Percentiles rank a stretch among this genome's conserved stretches.
phyloP scores from a whole-genome alignment of 2,113 vertebrate genomes.

The Sinocyclocheilus grahami region DNA sequence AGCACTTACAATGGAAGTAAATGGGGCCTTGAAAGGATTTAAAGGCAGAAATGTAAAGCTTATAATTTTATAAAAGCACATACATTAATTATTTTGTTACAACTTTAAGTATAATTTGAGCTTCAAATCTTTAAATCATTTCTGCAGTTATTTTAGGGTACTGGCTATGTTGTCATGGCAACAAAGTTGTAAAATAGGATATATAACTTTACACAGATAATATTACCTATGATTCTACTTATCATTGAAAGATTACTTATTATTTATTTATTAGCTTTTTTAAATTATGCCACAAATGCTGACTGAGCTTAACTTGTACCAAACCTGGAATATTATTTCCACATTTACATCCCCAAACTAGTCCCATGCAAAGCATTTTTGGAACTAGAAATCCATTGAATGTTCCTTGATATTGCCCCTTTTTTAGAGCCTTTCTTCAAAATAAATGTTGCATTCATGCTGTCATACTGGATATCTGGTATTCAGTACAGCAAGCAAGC shows the following conservation, averaged over 20 bases:
- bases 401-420: neutral
- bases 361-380: neutral
- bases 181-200: neutral
- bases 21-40: neutral
- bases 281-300: neutral
- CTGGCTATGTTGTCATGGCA: neutral
- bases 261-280: neutral
- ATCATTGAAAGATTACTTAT: too few species aligned
- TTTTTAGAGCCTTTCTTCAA: neutral
- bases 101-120: neutral
- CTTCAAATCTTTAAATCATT: neutral
- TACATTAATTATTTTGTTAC: neutral
- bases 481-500: neutral
- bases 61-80: neutral
- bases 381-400: neutral
- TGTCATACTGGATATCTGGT: neutral
- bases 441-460: neutral
- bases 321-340: too few species aligned
- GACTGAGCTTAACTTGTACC: too few species aligned
- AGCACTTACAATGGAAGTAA: neutral
- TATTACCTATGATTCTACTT: neutral
- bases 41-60: neutral
- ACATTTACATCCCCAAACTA: too few species aligned
- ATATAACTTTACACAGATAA: neutral
- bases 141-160: neutral